Evolutionary conservation across 2,797 vertebrate genomes (phyloP).

Genomic region (Masticophis lateralis): DNA sequence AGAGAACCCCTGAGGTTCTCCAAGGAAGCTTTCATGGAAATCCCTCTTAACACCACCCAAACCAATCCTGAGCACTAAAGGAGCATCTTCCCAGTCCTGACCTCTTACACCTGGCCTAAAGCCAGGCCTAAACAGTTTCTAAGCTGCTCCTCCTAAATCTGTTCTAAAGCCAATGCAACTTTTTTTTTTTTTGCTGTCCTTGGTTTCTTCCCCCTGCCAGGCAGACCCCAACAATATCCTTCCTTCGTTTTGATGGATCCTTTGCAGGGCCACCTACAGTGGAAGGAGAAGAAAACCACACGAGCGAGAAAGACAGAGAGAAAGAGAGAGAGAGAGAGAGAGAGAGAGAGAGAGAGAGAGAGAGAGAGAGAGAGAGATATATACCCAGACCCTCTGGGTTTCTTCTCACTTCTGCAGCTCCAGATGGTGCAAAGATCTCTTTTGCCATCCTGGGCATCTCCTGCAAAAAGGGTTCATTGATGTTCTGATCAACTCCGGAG

Average conservation of each 20-base stretch:
- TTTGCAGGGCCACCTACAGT: background rate
- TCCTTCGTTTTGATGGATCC: background rate
- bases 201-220: background rate
- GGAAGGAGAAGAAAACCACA: background rate
- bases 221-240: background rate
- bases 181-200: background rate
- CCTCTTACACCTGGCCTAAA: background rate
- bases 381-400: background rate
- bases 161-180: background rate
- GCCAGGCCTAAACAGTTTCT: background rate
- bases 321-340: background rate
- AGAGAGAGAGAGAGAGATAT: background rate
- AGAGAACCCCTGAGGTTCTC: background rate
- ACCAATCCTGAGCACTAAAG: background rate
- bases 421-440: background rate
- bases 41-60: background rate
- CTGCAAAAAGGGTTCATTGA: background rate
- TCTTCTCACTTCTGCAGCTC: background rate
- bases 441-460: background rate
- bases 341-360: too few species aligned
- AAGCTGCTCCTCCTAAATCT: background rate
- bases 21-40: background rate
- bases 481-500: background rate
- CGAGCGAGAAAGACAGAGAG: too few species aligned
- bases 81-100: background rate